Evolutionary conservation across 2,888 invertebrate genomes (phyloP).

Genomic region (Stratiomys singularior): DNA sequence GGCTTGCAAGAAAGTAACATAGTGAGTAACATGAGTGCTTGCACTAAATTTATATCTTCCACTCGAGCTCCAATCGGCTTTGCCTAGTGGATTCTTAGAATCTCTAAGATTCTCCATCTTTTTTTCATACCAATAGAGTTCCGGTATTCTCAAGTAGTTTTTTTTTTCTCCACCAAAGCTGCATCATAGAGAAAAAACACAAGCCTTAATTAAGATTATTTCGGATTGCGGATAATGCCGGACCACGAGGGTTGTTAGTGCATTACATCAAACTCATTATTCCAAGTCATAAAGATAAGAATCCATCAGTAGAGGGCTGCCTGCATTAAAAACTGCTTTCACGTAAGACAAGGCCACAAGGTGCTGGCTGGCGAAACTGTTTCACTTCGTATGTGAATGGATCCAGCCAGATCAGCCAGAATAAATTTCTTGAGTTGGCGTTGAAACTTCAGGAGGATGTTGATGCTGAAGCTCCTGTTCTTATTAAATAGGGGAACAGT

Average conservation of each 20-base stretch:
- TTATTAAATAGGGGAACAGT: neutral
- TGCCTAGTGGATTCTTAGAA: neutral
- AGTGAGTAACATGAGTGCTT: too few species aligned
- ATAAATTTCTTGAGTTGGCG: slow-evolving; percentile 10
- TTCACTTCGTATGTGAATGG: slow-evolving; percentile 12
- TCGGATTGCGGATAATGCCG: slow-evolving; percentile 25
- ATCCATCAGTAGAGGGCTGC: slow-evolving; percentile 46
- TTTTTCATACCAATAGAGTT: neutral
- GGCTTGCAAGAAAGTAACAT: too few species aligned
- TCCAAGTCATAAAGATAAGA: slow-evolving; percentile 49
- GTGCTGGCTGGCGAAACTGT: slow-evolving; percentile 8
- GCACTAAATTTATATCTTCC: neutral
- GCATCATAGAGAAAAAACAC: slow-evolving; percentile 16
- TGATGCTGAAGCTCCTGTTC: neutral
- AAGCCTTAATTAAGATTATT: slow-evolving; percentile 48
- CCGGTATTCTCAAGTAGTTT: neutral
- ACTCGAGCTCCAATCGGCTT: neutral
- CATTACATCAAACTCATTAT: slow-evolving; percentile 50
- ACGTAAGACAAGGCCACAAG: slow-evolving; percentile 20
- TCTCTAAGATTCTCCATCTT: too few species aligned
- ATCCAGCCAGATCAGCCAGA: neutral
- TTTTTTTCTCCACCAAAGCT: neutral
- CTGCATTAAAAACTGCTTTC: neutral
- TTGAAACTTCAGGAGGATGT: neutral
- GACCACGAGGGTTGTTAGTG: slow-evolving; percentile 28